Conservation (phyloP, 2,888 invertebrate genomes). For the Habrosyne pyritoides region DNA sequence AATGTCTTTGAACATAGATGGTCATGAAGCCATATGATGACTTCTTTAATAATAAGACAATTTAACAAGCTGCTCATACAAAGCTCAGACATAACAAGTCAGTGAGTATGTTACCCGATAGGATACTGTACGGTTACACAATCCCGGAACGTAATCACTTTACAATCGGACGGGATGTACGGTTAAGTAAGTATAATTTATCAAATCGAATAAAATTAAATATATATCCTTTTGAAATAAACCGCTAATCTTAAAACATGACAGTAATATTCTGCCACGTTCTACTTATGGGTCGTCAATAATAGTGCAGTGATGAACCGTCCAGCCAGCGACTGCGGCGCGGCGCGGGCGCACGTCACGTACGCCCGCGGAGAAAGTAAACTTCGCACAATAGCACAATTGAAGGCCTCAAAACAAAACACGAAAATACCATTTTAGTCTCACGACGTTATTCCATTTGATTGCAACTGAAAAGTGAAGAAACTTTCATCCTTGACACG, state of each 20-base stretch:
- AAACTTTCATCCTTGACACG: slow-evolving; percentile 42
- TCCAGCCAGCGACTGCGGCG: slow-evolving; percentile 13
- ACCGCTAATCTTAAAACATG: neutral
- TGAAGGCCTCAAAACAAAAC: slow-evolving; percentile 49
- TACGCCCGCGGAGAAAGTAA: slow-evolving; percentile 62
- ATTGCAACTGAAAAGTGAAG: slow-evolving; percentile 19
- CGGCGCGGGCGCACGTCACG: slow-evolving; percentile 48
- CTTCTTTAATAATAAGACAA: neutral
- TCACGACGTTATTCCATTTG: slow-evolving; percentile 31
- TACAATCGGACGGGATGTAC: no score
- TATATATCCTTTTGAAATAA: neutral
- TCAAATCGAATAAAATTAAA: no score
- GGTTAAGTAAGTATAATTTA: no score
- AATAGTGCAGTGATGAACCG: slow-evolving; percentile 22
- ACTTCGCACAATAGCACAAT: slow-evolving; percentile 56
- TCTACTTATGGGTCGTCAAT: slow-evolving; percentile 14
- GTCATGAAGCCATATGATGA: neutral
- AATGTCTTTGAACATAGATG: neutral
- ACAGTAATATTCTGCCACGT: neutral
- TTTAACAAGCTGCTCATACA: slow-evolving; percentile 29
- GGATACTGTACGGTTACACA: slow-evolving; percentile 17
- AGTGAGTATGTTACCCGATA: slow-evolving; percentile 17
- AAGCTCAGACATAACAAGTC: slow-evolving; percentile 25
- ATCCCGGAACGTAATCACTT: neutral
- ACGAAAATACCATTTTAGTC: slow-evolving; percentile 47